A percentile compares a stretch with the other conserved stretches of the same genome.
Conservation (phyloP, 1,140 invertebrate species). For the Scaptodrosophila lebanonensis region DNA sequence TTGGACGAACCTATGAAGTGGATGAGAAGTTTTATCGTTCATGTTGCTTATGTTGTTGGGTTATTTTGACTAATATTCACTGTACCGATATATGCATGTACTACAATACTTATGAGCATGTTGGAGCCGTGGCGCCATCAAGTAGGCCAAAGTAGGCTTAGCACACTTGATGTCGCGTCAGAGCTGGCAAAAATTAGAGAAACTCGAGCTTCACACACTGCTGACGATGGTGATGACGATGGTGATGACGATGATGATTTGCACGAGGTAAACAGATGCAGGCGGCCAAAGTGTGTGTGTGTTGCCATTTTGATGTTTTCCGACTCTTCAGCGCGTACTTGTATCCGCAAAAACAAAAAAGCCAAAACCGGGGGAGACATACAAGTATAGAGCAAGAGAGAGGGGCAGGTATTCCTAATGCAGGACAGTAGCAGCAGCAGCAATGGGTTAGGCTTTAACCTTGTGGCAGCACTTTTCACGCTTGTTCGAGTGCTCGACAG, state of each 20-base stretch:
- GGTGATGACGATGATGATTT: too few relatives aligned
- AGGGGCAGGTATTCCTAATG: constrained; percentile 15
- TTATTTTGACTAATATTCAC: too few relatives aligned
- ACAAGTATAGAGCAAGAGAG: neutral
- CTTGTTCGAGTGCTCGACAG: constrained; percentile 8
- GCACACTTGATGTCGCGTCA: constrained; percentile 32
- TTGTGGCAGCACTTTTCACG: constrained; percentile 2
- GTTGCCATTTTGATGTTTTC: constrained; percentile 49
- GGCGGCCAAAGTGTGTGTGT: constrained; percentile 49
- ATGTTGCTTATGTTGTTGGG: too few relatives aligned
- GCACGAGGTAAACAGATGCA: constrained; percentile 58
- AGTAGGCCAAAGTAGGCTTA: constrained; percentile 59
- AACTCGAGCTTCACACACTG: constrained; percentile 37
- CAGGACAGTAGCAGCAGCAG: constrained; percentile 15
- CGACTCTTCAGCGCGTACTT: too few relatives aligned
- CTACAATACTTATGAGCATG: too few relatives aligned
- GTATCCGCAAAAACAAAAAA: constrained; percentile 40
- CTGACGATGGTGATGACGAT: too few relatives aligned
- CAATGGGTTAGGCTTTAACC: constrained; percentile 1
- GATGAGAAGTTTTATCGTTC: too few relatives aligned
- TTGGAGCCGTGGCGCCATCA: constrained; percentile 35
- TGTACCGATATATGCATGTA: too few relatives aligned
- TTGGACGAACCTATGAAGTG: too few relatives aligned
- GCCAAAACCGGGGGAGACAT: too few relatives aligned
- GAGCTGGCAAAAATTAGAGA: constrained; percentile 31